Conservation (phyloP, 64 coral and sea anemone genomes). For the Dendronephthya gigantea region DNA sequence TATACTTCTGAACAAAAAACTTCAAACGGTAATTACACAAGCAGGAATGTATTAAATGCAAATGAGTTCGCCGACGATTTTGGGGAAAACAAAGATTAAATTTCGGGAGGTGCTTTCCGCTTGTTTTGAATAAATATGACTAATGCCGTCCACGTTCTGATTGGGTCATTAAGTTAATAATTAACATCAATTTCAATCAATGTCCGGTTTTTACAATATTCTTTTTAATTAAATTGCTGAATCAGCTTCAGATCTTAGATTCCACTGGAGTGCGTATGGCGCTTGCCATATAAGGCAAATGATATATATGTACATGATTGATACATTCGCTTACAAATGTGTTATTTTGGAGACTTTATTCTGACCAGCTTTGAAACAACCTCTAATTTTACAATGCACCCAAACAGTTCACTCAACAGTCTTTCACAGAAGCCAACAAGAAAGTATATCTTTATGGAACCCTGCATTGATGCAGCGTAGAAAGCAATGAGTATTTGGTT, state of each 20-base stretch:
- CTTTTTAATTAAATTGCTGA: background rate
- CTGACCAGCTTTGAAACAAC: background rate
- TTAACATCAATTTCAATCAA: background rate
- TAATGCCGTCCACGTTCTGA: background rate
- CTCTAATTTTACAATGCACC: slow-evolving; percentile 77
- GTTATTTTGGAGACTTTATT: background rate
- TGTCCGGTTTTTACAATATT: background rate
- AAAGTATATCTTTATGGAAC: slow-evolving; percentile 63
- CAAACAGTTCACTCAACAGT: slow-evolving; percentile 59
- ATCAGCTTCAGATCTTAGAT: background rate
- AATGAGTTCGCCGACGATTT: background rate
- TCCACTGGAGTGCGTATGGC: too few relatives aligned
- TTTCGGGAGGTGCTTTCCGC: background rate
- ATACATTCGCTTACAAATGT: background rate
- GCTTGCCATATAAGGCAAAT: too few relatives aligned
- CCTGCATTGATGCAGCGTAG: slow-evolving; percentile 37
- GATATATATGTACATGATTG: too few relatives aligned
- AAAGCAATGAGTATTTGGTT: slow-evolving; percentile 79
- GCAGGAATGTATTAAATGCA: background rate
- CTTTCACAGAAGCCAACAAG: slow-evolving; percentile 76
- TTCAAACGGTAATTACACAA: background rate
- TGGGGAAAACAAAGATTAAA: background rate
- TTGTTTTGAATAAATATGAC: background rate
- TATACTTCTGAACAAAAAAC: background rate
- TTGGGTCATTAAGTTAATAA: background rate